Base-by-base conservation (phyloP, 2,888 invertebrate genomes). In the Stenchaetothrips biformis region DNA sequence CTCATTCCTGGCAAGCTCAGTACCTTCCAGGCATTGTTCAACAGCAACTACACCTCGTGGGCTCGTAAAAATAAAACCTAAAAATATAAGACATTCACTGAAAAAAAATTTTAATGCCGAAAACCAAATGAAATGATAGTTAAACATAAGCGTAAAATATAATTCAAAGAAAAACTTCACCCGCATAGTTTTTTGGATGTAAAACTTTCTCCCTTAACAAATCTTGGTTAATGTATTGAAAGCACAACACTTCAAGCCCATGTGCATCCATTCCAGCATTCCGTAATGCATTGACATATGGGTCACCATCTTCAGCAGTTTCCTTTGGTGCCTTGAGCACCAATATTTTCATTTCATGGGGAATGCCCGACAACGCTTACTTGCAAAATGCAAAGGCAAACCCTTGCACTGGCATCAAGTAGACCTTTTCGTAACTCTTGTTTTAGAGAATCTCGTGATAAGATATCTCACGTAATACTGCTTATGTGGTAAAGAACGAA, bases 251-350 rank as follows among this genome's bases (percentile, higher is more conserved):
- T 8, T 74, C 67, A 21, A 74, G 67, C 25, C 67, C 67, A 1
- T 74, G 25, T 1, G 67, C 67, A 74, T 74, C 25, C 21, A 74
- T 9, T 11, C 25, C 67, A 7, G 25, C 67, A 7, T 21, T 74
- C 25, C 67, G 67, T 11, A 74, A 74, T 9, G 21, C 67, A 74
- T 74, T 25, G 25, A 74, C 25, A 25, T 74, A 74, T 21, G 67
- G 67, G 25, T 74, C 67, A 74, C 7, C 67, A 11, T 74, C 67
- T 11, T 74, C 67, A 9, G 11, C 0, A 7, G 67, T 74, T 21
- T 74, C 67, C 7, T 74, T 74, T 25, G 67, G 67, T 25, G 67
- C 67, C 67, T 25, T 74, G 21, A 74, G 67, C 67, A 74, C 25
- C 21, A 74, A 25, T 8, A 21, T 74, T 74, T 74, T 74, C 67